Percentiles rank a stretch among this genome's conserved stretches.
phyloP scores from a whole-genome alignment of 2,888 invertebrate genomes.

The Phyllotreta cruciferae region DNA sequence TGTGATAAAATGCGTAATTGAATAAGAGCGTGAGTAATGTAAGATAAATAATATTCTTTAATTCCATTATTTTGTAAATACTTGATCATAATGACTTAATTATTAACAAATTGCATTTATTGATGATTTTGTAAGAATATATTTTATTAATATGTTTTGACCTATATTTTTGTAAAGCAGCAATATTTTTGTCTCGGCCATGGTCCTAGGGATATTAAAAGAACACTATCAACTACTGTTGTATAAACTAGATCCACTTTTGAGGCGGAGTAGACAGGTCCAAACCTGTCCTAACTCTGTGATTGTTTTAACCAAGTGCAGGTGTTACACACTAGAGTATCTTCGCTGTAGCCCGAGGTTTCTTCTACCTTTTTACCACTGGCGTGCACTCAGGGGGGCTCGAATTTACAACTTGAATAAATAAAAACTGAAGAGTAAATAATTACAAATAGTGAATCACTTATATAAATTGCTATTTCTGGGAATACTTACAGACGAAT shows the following conservation, averaged over 20 bases:
- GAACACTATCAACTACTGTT: conserved; percentile 37
- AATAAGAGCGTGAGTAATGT: conserved; percentile 6
- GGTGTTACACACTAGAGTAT: conserved; percentile 50
- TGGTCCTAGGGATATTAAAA: conserved; percentile 23
- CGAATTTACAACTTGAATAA: no score
- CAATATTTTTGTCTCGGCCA: conserved; percentile 4
- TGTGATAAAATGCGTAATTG: conserved; percentile 13
- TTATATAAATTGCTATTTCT: no score
- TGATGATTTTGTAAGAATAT: no score
- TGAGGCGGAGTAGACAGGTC: conserved; percentile 52
- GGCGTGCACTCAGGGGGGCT: not conserved
- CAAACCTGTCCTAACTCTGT: conserved; percentile 54
- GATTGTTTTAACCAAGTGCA: conserved; percentile 50
- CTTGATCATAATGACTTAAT: no score
- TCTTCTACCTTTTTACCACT: conserved; percentile 24
- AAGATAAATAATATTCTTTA: conserved; percentile 7
- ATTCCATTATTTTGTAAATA: no score
- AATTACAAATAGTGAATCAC: no score
- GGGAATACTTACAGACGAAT: no score
- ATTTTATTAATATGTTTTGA: not conserved
- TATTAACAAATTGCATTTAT: no score
- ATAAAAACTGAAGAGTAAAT: no score
- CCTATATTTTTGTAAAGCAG: conserved; percentile 4
- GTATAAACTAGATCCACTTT: conserved; percentile 38
- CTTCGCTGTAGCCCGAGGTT: conserved; percentile 32